Percentiles rank a stretch among this genome's conserved stretches.
phyloP scores from a whole-genome alignment of 2,113 vertebrate species.

The Eptesicus fuscus region DNA sequence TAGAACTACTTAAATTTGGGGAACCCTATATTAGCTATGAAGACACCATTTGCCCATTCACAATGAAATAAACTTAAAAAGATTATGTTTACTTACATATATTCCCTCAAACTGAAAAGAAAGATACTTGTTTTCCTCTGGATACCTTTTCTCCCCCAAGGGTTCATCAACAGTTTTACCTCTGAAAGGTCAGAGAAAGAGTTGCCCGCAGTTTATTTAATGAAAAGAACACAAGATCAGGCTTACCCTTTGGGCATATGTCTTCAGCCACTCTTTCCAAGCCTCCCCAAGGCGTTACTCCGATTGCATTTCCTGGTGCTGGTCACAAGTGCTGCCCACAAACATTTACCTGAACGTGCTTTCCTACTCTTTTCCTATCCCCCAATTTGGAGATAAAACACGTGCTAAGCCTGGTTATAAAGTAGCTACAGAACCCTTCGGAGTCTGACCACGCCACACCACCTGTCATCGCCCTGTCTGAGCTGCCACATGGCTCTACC shows the following conservation, averaged over 20 bases:
- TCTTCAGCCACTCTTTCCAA: background rate
- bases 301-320: background rate
- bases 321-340: background rate
- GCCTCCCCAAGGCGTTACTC: background rate
- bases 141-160: background rate
- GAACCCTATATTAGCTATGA: background rate
- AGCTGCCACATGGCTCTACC: background rate
- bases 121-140: background rate
- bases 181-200: background rate
- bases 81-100: background rate
- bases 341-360: background rate
- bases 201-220: background rate
- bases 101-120: background rate
- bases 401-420: background rate
- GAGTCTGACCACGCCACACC: background rate
- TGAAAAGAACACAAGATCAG: background rate
- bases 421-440: background rate
- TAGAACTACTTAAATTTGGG: background rate
- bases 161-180: background rate
- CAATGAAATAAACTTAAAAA: background rate
- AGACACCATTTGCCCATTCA: background rate
- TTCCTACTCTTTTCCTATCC: background rate
- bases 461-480: background rate
- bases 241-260: background rate
- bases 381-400: background rate